Evolutionary conservation across 2,797 vertebrate species (phyloP), one percentile per base, ranked within the genome.

Genomic region (Microcaecilia unicolor): DNA sequence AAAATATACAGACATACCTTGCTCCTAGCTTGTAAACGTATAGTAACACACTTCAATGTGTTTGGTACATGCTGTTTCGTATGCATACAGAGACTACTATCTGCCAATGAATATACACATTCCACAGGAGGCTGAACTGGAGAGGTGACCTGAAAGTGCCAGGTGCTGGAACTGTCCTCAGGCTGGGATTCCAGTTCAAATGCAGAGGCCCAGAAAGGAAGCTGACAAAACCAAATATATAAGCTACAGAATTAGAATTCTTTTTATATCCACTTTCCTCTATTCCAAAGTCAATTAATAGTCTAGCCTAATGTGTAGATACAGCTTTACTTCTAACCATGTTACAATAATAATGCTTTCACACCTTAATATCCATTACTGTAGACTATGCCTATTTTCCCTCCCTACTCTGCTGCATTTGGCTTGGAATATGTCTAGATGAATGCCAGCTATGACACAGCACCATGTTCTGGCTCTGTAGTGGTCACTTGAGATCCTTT

Each of bases 131-230:
- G 81, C 30, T 82, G 76, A 43, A 91, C 84, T 8, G 94, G 94
- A 43, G 96, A 98, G 20, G 87, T 87, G 28, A 98, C 79, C 51
- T 87, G 73, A 69, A 97, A 89, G 51, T 82, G 70, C 31, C 89
- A 76, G 49, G 50, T 41, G 37, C 46, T 45, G 49, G 48, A 51
- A 36, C 62, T 67, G 14, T 64, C 44, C 54, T 83, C 43, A 41
- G 64, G 70, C 54, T 79, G 52, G 47, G 68, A 67, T 48, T 81
- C 84, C 35, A 75, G 61, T 62, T 89, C 81, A 39, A 92, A 67
- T 49, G 78, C 74, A 81, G 90, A 96, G 50, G 87, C 90, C 96
- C 94, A 99, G 3, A 64, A 39, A 26, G 96, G 94, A 18, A 98
- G 86, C 94, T 99, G 48, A 49, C 41, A 44, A 61, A 60, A 54